Percentiles rank a stretch among this genome's conserved stretches.
Conservation (phyloP, 1,140 invertebrate species). For the Procambarus virginalis region DNA sequence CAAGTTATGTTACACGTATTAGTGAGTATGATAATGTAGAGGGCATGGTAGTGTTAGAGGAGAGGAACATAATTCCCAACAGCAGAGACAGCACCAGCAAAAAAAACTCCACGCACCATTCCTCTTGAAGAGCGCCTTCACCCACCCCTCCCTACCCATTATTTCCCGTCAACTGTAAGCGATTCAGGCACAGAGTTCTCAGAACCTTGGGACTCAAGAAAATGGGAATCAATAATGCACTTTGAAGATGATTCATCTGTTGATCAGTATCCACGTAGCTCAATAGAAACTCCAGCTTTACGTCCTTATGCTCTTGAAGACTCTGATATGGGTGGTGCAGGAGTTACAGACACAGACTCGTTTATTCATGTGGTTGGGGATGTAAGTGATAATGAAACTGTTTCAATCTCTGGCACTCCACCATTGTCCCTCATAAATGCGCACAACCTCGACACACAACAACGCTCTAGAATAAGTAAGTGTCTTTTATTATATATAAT, state of each 20-base stretch:
- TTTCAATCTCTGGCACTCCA: constrained; percentile 38
- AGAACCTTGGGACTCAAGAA: constrained; percentile 87
- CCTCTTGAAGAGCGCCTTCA: constrained; percentile 82
- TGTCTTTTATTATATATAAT: background rate
- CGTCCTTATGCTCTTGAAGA: constrained; percentile 45
- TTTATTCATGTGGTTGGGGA: constrained; percentile 65
- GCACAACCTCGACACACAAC: constrained; percentile 58
- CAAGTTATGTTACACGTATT: constrained; percentile 77
- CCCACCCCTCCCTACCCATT: constrained; percentile 73
- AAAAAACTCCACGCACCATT: constrained; percentile 54
- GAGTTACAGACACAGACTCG: constrained; percentile 61
- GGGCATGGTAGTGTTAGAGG: constrained; percentile 72
- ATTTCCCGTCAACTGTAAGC: constrained; percentile 72
- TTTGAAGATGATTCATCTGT: constrained; percentile 68
- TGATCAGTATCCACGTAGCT: constrained; percentile 48
- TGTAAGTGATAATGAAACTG: constrained; percentile 62
- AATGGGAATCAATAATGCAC: constrained; percentile 83
- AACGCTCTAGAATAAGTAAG: constrained; percentile 63
- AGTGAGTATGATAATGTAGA: constrained; percentile 85
- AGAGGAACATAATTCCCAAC: constrained; percentile 1
- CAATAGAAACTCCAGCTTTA: constrained; percentile 37
- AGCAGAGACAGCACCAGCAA: constrained; percentile 23
- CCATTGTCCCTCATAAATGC: constrained; percentile 56
- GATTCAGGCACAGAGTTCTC: constrained; percentile 84
- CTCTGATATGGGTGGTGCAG: constrained; percentile 67